phyloP scores from a whole-genome alignment of 2,797 vertebrate genomes.

The Acestrorhynchus altus region DNA sequence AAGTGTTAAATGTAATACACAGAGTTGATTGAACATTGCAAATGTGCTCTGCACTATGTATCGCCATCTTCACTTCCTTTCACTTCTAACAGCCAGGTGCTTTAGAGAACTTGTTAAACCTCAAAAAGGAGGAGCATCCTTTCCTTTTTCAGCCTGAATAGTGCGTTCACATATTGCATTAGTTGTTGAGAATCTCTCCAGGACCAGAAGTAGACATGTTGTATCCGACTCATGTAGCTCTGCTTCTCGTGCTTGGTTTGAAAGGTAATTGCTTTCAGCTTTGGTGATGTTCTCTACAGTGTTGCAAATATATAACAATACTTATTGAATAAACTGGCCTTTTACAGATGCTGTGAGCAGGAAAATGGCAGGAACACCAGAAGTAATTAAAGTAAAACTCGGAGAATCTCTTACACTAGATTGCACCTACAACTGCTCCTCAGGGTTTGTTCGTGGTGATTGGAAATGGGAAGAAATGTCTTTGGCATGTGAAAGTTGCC shows the following conservation, averaged over 20 bases:
- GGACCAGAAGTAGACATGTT: conserved; percentile 31
- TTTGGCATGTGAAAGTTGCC: conserved; percentile 40
- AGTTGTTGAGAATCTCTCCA: neutral
- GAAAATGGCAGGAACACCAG: conserved; percentile 9
- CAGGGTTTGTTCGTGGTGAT: conserved; percentile 71
- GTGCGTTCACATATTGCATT: conserved; percentile 25
- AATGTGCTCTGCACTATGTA: neutral
- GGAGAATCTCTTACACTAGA: conserved; percentile 66
- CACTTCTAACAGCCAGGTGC: conserved; percentile 34
- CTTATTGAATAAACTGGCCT: conserved; percentile 7
- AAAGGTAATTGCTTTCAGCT: conserved; percentile 65
- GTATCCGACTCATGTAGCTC: conserved; percentile 51
- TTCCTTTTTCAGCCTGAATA: conserved; percentile 8
- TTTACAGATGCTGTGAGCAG: conserved; percentile 65
- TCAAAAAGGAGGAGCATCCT: conserved; percentile 32
- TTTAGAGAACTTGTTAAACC: conserved; percentile 10
- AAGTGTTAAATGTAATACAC: too few species aligned
- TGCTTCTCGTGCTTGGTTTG: conserved; percentile 62
- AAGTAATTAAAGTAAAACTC: conserved; percentile 58
- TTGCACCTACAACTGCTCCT: conserved; percentile 78
- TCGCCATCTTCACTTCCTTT: conserved; percentile 15
- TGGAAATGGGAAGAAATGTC: conserved; percentile 65
- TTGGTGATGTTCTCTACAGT: neutral
- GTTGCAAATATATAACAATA: neutral
- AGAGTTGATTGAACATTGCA: too few species aligned